These are phyloP conservation scores for Pseudorasbora parva DNA, from an alignment of 2,113 vertebrate genomes.

Conservation along the genomic window DNA sequence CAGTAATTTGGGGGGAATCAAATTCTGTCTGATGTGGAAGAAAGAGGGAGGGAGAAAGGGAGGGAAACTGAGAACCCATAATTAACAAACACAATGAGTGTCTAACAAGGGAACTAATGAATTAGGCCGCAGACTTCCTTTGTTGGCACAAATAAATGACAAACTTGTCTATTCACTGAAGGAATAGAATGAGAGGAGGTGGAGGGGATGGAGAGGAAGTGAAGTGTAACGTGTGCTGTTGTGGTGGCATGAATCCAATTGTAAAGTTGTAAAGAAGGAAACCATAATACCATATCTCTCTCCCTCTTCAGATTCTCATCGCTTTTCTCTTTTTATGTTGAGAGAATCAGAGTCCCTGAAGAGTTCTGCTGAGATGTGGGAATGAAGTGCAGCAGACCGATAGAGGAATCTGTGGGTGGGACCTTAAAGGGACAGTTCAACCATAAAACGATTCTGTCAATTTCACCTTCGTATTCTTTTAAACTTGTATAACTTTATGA, in stretches of 20 bases:
- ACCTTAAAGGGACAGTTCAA: constrained; percentile 3
- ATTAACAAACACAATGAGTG: constrained; percentile 49
- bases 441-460: background rate
- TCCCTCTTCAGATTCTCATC: constrained; percentile 38
- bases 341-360: constrained; percentile 66
- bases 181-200: background rate
- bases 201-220: background rate
- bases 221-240: background rate
- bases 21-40: constrained; percentile 32
- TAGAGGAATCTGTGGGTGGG: background rate
- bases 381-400: background rate
- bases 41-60: constrained; percentile 47
- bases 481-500: background rate
- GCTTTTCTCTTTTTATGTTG: constrained; percentile 10
- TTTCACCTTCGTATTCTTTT: background rate
- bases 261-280: background rate
- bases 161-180: constrained; percentile 3
- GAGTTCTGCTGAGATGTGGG: constrained; percentile 25
- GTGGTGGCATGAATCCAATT: background rate
- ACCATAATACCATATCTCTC: background rate
- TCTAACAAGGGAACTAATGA: constrained; percentile 38
- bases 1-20: constrained; percentile 37
- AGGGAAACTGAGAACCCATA: constrained; percentile 29
- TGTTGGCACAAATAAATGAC: background rate
- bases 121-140: constrained; percentile 26